phyloP scores from a whole-genome alignment of 2,113 vertebrate genomes.

The Pelmatolapia mariae region DNA sequence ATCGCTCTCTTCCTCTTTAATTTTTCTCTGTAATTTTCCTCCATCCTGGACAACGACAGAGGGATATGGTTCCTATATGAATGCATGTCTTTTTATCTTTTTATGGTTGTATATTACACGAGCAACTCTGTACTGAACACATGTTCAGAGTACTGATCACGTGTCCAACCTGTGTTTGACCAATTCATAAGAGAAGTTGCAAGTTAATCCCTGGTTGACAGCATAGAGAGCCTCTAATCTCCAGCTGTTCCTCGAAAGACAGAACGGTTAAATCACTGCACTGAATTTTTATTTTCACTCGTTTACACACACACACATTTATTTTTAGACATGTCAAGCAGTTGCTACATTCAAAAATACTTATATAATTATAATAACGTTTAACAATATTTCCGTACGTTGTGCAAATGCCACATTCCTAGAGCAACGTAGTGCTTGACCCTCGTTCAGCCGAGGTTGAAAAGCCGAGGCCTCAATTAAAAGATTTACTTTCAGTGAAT shows the following conservation, averaged over 20 bases:
- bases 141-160: background rate
- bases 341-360: background rate
- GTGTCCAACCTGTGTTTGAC: background rate
- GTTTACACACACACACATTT: background rate
- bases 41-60: background rate
- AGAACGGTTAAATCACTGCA: background rate
- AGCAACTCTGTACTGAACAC: background rate
- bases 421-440: background rate
- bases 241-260: background rate
- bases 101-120: background rate
- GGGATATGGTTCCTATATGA: background rate
- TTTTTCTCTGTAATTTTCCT: slow-evolving; percentile 14
- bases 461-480: background rate
- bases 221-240: background rate
- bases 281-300: background rate
- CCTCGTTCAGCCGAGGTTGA: background rate
- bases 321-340: background rate
- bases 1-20: background rate
- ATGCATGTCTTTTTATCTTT: background rate
- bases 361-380: background rate
- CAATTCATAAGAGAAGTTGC: background rate
- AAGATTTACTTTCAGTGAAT: background rate
- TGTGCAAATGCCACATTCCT: background rate
- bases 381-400: background rate
- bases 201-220: slow-evolving; percentile 1